Percentiles rank a stretch among this genome's conserved stretches.
phyloP scores from a whole-genome alignment of 2,888 invertebrate genomes.

The Metellina segmentata region DNA sequence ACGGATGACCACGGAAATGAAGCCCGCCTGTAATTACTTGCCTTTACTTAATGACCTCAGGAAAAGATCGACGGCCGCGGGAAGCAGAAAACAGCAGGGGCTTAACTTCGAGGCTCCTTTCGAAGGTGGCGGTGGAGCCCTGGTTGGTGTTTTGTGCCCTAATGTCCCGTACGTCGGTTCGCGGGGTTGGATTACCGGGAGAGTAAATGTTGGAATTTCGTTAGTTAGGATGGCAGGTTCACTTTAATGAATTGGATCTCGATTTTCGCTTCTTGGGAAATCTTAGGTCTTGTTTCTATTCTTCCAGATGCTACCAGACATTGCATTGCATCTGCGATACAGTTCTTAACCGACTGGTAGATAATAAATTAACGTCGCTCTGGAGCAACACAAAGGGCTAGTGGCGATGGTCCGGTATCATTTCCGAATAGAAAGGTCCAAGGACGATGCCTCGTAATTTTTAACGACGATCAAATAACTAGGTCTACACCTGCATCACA shows the following conservation, averaged over 20 bases:
- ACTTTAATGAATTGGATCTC: no score
- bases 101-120: slow-evolving; percentile 44
- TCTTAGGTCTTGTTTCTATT: neutral
- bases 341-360: no score
- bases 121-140: slow-evolving; percentile 13
- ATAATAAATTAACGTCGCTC: no score
- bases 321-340: no score
- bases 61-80: neutral
- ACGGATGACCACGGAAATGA: slow-evolving; percentile 37
- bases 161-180: neutral
- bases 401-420: no score
- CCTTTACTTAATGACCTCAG: slow-evolving; percentile 50
- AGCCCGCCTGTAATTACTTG: slow-evolving; percentile 42
- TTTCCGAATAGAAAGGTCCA: no score
- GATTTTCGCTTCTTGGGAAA: neutral
- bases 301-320: no score
- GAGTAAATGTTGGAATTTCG: slow-evolving; percentile 3
- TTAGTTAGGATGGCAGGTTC: neutral
- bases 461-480: no score
- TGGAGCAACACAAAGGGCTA: no score
- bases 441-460: no score
- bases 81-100: slow-evolving; percentile 34
- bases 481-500: no score
- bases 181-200: neutral
- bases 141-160: neutral